Percentiles rank a stretch among this genome's conserved stretches.
phyloP scores from a whole-genome alignment of 2,113 vertebrate species.

The Dromas ardeola region DNA sequence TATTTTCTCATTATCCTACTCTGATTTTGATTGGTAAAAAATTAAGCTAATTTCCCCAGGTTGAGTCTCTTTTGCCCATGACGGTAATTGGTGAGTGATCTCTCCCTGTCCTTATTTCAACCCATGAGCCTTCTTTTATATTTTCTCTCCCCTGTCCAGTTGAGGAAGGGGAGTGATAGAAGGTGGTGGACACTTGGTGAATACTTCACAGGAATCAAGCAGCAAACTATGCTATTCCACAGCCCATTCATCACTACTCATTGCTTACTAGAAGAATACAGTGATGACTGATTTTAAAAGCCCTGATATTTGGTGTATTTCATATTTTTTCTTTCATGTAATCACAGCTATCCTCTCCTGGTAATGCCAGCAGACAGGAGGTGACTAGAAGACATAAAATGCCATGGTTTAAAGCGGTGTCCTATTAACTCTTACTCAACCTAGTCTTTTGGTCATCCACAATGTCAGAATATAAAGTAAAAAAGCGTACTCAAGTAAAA shows the following conservation, averaged over 20 bases:
- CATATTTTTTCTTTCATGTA: background rate
- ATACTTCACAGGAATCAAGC: background rate
- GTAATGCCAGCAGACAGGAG: background rate
- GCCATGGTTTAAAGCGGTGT: fast-evolving
- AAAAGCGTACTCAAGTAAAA: background rate
- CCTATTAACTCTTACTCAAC: background rate
- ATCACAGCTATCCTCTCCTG: background rate
- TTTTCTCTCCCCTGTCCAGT: background rate
- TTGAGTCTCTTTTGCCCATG: background rate
- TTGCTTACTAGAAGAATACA: background rate
- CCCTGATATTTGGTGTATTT: background rate
- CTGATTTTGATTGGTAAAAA: background rate
- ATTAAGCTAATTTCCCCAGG: background rate
- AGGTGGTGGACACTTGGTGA: background rate
- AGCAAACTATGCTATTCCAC: background rate
- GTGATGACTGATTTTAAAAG: background rate
- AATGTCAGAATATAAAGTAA: background rate
- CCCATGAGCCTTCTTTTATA: background rate
- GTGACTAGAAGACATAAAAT: background rate
- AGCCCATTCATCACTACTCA: background rate
- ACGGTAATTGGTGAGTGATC: background rate
- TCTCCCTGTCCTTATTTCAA: background rate
- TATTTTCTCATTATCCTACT: background rate
- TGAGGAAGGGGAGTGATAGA: background rate
- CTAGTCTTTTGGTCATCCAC: background rate